Percentiles rank a stretch among this genome's conserved stretches.
These are phyloP conservation scores for Argopecten irradians DNA, from an alignment of 1,140 invertebrate species.

Conservation along the genomic window DNA sequence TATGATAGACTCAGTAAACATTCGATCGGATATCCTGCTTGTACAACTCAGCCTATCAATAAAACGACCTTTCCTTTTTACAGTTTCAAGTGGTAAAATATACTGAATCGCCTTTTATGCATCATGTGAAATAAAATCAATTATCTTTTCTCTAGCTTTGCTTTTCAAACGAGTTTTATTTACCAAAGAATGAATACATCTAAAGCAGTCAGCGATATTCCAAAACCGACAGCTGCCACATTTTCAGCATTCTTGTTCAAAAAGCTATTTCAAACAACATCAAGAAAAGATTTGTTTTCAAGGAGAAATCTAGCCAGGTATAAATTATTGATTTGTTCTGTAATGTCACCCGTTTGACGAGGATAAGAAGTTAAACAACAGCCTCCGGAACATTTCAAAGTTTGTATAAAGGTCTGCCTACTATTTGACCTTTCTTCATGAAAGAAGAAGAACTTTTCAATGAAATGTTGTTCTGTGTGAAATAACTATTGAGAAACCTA, in stretches of 20 bases:
- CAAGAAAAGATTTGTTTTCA: background rate
- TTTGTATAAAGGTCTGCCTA: background rate
- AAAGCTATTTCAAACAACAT: background rate
- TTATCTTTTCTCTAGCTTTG: background rate
- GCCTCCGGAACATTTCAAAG: background rate
- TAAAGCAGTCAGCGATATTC: background rate
- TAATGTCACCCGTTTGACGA: background rate
- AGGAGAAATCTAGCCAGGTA: background rate
- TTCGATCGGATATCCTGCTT: background rate
- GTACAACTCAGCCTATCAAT: background rate
- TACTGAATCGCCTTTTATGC: background rate
- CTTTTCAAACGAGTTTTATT: background rate
- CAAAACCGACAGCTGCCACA: background rate
- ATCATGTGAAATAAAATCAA: background rate
- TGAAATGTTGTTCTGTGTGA: background rate
- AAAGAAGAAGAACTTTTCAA: background rate
- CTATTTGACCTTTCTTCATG: background rate
- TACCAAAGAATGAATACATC: background rate
- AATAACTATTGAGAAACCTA: background rate
- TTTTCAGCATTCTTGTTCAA: background rate
- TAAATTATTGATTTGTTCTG: background rate
- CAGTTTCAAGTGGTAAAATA: background rate
- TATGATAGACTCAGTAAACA: background rate
- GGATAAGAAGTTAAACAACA: background rate
- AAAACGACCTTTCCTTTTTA: background rate